A percentile compares a stretch with the other conserved stretches of the same genome.
Conservation (phyloP, 2,113 vertebrate species). For the Microcebus lehilahytsara region DNA sequence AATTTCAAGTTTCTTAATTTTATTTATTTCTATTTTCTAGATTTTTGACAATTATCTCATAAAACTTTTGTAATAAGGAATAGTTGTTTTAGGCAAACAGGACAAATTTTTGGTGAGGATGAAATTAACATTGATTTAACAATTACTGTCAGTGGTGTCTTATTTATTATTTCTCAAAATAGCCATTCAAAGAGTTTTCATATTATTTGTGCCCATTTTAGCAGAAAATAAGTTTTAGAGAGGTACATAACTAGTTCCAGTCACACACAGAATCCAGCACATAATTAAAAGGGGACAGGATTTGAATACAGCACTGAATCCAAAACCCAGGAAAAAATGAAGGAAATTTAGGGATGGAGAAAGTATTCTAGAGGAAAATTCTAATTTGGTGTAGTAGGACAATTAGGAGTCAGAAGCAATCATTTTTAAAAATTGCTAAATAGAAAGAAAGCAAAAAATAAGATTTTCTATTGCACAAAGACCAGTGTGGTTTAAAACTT, state of each 20-base stretch:
- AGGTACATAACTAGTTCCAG: not conserved
- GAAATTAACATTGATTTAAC: not conserved
- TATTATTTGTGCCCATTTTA: not conserved
- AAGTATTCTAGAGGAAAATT: not conserved
- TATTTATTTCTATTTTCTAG: not conserved
- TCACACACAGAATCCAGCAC: not conserved
- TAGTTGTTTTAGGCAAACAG: not conserved
- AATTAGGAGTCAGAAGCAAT: conserved; percentile 21
- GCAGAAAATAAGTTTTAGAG: not conserved
- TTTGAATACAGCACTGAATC: not conserved
- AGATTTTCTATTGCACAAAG: not conserved
- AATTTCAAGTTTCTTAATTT: conserved; percentile 20
- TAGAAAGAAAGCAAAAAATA: conserved; percentile 7
- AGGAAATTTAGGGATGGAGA: not conserved
- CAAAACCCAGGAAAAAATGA: not conserved
- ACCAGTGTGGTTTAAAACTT: not conserved
- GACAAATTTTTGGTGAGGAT: not conserved
- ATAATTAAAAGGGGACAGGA: not conserved
- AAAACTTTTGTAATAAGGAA: not conserved
- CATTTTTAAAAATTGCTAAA: conserved; percentile 40
- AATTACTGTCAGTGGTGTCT: not conserved
- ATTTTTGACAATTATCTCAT: not conserved
- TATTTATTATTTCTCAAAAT: conserved; percentile 1
- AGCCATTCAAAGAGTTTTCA: not conserved
- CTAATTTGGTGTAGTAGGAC: not conserved